Percentiles rank a stretch among this genome's conserved stretches.
Conservation (phyloP, 2,797 vertebrate species). For the Hippocampus kuda region DNA sequence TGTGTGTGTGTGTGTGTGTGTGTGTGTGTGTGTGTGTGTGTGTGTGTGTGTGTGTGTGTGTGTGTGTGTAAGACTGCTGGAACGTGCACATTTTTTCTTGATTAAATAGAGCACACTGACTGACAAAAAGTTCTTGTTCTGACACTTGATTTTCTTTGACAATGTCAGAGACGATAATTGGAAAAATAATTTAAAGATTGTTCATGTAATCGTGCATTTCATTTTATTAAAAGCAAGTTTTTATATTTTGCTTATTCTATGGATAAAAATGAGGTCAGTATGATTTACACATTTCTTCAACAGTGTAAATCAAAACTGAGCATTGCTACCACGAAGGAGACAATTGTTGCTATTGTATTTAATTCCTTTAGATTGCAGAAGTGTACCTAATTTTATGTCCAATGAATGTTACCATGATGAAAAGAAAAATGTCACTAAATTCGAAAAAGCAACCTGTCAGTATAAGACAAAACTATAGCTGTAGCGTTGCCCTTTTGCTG, state of each 20-base stretch:
- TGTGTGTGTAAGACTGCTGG: neutral
- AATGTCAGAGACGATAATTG: neutral
- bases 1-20: neutral
- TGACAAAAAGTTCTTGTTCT: neutral
- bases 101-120: constrained; percentile 6
- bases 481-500: neutral
- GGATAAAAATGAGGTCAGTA: neutral
- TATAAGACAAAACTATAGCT: too few relatives aligned
- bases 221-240: too few relatives aligned
- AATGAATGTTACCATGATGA: too few relatives aligned
- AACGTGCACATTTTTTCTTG: neutral
- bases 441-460: too few relatives aligned
- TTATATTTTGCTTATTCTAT: neutral
- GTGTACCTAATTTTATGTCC: neutral
- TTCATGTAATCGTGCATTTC: too few relatives aligned
- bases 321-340: neutral
- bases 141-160: neutral
- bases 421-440: too few relatives aligned
- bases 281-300: neutral
- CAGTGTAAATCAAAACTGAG: neutral
- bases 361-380: neutral
- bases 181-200: too few relatives aligned
- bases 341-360: neutral
- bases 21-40: neutral
- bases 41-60: neutral